Evolutionary conservation across 2,888 invertebrate species (phyloP).

Genomic region (Leucophenga montana): DNA sequence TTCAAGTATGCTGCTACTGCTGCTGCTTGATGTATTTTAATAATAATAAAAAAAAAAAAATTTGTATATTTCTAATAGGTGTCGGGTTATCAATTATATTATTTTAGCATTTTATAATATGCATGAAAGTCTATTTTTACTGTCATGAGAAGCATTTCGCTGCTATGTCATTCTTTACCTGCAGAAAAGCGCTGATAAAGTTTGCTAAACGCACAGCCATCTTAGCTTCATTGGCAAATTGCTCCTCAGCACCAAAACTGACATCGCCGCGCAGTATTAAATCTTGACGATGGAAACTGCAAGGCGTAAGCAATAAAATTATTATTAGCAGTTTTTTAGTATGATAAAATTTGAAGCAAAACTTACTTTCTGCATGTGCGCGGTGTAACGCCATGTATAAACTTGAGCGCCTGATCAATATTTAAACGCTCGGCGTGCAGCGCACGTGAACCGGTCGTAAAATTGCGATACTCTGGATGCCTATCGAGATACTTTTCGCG

Average conservation of each 20-base stretch:
- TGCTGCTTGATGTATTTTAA: too few relatives aligned
- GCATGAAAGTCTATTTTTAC: constrained; percentile 26
- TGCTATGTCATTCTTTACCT: too few relatives aligned
- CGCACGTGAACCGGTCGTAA: constrained; percentile 78
- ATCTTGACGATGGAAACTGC: constrained; percentile 78
- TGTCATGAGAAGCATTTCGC: constrained; percentile 18
- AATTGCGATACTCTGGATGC: constrained; percentile 84
- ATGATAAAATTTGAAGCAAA: neutral
- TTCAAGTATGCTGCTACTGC: constrained; percentile 52
- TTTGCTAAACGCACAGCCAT: constrained; percentile 97
- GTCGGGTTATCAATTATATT: constrained; percentile 66
- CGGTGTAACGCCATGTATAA: constrained; percentile 80
- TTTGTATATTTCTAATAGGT: constrained; percentile 65
- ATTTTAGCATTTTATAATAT: constrained; percentile 61
- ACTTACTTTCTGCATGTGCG: constrained; percentile 74
- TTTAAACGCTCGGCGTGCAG: constrained; percentile 81
- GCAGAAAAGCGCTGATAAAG: constrained; percentile 95
- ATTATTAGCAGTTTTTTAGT: neutral
- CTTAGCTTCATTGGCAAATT: constrained; percentile 95
- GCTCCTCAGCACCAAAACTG: constrained; percentile 88
- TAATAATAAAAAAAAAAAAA: too few relatives aligned
- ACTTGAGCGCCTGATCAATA: constrained; percentile 84
- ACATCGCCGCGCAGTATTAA: constrained; percentile 89
- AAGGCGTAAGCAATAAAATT: neutral
- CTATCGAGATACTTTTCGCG: constrained; percentile 83